Evolutionary conservation across 2,888 invertebrate species (phyloP).

Genomic region (Leucophenga maculata): DNA sequence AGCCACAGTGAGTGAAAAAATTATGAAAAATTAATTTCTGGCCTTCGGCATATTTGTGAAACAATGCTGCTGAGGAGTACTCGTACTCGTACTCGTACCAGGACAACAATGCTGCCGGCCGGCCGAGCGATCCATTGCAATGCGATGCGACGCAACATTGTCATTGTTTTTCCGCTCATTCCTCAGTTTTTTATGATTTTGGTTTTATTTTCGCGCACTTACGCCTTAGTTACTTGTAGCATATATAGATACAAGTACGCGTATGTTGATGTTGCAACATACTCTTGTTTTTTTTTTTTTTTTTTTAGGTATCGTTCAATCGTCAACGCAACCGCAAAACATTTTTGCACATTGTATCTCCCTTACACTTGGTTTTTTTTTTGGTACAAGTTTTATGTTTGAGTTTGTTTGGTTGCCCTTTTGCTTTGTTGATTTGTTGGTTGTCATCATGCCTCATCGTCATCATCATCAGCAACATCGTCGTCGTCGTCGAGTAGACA

Average conservation of each 20-base stretch:
- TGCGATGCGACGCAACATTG: slow-evolving; percentile 7
- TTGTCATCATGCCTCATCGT: slow-evolving; percentile 63
- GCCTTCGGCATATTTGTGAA: slow-evolving; percentile 53
- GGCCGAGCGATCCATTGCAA: background rate
- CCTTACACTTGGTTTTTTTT: background rate
- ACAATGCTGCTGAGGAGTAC: slow-evolving; percentile 50
- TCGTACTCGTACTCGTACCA: too few relatives aligned
- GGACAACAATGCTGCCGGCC: slow-evolving; percentile 21
- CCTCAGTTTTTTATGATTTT: background rate
- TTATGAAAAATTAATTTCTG: slow-evolving; percentile 65
- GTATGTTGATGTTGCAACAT: slow-evolving; percentile 13
- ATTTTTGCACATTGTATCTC: slow-evolving; percentile 11
- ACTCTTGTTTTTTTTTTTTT: background rate
- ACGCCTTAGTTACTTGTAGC: slow-evolving; percentile 10
- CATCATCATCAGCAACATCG: slow-evolving; percentile 58
- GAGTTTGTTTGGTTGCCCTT: slow-evolving; percentile 44
- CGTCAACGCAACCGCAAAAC: slow-evolving; percentile 62
- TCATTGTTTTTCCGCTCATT: slow-evolving; percentile 2
- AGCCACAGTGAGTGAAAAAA: slow-evolving; percentile 44
- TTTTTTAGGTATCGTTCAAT: slow-evolving; percentile 36
- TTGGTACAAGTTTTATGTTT: background rate
- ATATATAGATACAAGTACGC: slow-evolving; percentile 2
- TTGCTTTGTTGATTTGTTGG: slow-evolving; percentile 56
- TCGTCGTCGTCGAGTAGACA: slow-evolving; percentile 36
- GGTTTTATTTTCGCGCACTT: slow-evolving; percentile 16